Base-by-base conservation (phyloP, 2,888 invertebrate species). In the Tubulanus polymorphus region DNA sequence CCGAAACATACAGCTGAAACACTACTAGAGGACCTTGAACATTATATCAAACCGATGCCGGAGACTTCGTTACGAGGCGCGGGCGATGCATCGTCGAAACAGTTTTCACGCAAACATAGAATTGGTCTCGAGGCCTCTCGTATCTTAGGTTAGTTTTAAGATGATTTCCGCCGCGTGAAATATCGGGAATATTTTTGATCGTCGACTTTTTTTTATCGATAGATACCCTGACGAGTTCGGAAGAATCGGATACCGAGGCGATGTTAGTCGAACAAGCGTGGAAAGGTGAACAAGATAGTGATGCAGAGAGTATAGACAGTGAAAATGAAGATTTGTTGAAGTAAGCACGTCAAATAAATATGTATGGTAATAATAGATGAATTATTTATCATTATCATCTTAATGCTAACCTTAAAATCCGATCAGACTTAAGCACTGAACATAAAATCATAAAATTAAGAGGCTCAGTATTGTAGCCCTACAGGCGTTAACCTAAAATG, bases 301-400 rank as follows among this genome's bases (percentile, higher is more conserved):
- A 90, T 73, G 85, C 87, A 68, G 90, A 90, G 73, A 88, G 88
- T 73, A 83, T 87, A 15, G 88, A 89, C 74, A 88, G 87, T 45
- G 86, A 88, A 60, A 84, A 87, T 63, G 89, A 88, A 67, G 89
- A 90, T 79, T 83, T 85, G 1, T 81, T 89, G 52, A 88, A 88
- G 88, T 88, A 82, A 79, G 79, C 49, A 37, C 12, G 20, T 32
- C 23, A 3, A 8, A 18, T 35, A 12, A 35, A 35, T 35, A n/a
- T 35, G 35, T 35, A n/a, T 15, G n/a, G n/a, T 35, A 35, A 15
- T 12, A 35, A 35, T 35, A 35, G 35, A 35, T 35, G 12, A 15
- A 35, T n/a, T 15, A 15, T 12, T 35, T 15, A 35, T 15, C 35
- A 35, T 35, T 15, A 15, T n/a, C 35, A 35, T 35, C 35, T 15